Conservation (phyloP, 2,797 vertebrate genomes). For the Danio tinwini region DNA sequence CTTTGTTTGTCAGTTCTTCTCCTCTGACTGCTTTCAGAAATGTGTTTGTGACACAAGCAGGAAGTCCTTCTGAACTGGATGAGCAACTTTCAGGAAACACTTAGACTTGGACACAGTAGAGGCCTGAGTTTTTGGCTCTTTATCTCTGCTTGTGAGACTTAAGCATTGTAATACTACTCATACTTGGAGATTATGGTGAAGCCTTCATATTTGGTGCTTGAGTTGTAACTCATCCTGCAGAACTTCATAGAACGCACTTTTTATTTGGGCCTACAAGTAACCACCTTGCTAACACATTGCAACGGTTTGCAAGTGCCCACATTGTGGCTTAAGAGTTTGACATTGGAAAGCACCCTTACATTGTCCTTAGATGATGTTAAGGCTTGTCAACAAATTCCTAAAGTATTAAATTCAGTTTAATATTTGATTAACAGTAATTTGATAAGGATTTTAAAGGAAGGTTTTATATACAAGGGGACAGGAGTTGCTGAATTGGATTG, state of each 20-base stretch:
- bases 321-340: neutral
- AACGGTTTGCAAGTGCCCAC: neutral
- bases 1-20: neutral
- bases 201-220: neutral
- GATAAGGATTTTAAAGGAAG: neutral
- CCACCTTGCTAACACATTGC: neutral
- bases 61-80: slow-evolving; percentile 22
- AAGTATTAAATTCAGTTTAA: neutral
- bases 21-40: slow-evolving; percentile 20
- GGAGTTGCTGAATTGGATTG: no score
- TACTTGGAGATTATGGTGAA: neutral
- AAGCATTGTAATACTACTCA: neutral
- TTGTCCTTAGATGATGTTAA: neutral
- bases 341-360: neutral
- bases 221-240: neutral
- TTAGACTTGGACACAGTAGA: neutral
- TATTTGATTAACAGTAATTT: neutral
- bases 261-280: neutral
- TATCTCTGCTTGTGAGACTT: neutral
- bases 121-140: neutral
- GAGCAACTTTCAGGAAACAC: neutral
- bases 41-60: slow-evolving; percentile 16
- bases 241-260: neutral
- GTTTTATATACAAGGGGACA: no score
- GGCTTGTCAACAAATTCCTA: neutral